A percentile compares a stretch with the other conserved stretches of the same genome.
Conservation (phyloP, 2,888 invertebrate species). For the Mythimna vitellina region DNA sequence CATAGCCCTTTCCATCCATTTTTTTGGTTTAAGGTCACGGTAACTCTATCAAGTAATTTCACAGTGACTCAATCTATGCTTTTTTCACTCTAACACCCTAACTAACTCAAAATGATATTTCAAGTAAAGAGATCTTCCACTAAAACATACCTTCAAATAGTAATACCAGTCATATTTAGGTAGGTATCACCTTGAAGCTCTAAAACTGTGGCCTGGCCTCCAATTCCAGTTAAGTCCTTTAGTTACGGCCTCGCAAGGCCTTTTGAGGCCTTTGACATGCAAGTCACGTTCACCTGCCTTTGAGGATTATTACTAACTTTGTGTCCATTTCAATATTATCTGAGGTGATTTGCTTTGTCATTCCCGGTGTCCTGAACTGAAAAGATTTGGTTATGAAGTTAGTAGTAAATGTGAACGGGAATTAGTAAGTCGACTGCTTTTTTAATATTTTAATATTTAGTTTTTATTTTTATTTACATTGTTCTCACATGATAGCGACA, state of each 20-base stretch:
- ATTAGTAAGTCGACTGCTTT: too few species aligned
- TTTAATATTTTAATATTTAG: too few species aligned
- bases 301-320: conserved; percentile 38
- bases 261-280: conserved; percentile 24
- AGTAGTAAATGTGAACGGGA: not conserved
- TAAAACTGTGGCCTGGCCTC: not conserved
- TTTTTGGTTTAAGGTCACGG: too few species aligned
- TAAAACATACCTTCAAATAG: not conserved
- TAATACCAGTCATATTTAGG: not conserved
- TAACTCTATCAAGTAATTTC: too few species aligned
- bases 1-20: too few species aligned
- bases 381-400: conserved; percentile 1
- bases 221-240: conserved; percentile 33
- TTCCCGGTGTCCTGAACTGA: not conserved
- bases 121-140: not conserved
- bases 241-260: conserved; percentile 17
- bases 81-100: too few species aligned
- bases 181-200: not conserved
- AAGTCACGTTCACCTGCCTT: conserved; percentile 29
- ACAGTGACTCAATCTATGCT: too few species aligned
- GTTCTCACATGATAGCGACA: too few species aligned
- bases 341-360: conserved; percentile 3
- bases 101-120: not conserved
- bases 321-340: conserved; percentile 23
- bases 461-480: too few species aligned